Percentiles rank a stretch among this genome's conserved stretches.
Evolutionary conservation across 2,113 vertebrate genomes (phyloP).

Genomic region (Meriones unguiculatus): DNA sequence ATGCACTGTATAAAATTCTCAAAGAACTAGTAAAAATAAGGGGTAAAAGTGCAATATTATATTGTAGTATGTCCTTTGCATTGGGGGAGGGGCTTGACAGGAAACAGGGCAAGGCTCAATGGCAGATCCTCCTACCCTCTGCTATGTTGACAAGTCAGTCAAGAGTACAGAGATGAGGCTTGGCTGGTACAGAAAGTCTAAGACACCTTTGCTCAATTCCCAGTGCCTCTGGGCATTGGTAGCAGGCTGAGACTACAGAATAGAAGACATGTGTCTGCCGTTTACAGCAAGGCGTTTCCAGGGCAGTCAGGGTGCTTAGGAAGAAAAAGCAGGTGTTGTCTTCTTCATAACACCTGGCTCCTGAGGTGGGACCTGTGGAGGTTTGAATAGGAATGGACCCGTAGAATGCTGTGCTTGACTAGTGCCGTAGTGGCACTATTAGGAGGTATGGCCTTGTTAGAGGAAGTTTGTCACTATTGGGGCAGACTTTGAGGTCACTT

Average conservation of each 20-base stretch:
- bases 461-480: neutral
- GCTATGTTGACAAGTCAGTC: neutral
- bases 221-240: neutral
- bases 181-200: neutral
- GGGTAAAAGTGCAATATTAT: no score
- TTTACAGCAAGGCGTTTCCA: neutral
- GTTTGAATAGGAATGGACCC: neutral
- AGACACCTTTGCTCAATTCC: accelerated
- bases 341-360: neutral
- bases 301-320: neutral
- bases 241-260: neutral
- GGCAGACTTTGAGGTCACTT: neutral
- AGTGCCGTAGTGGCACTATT: no score
- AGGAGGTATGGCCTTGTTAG: neutral
- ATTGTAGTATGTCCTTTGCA: neutral
- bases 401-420: neutral
- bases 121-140: neutral
- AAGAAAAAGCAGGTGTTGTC: neutral
- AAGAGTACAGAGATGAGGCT: neutral
- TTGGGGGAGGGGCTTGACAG: neutral
- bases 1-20: neutral
- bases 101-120: neutral
- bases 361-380: neutral
- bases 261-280: accelerated
- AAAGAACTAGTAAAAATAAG: neutral